Evolutionary conservation across 2,797 vertebrate species (phyloP), one percentile per base, ranked within the genome.

Genomic region (Fratercula arctica): DNA sequence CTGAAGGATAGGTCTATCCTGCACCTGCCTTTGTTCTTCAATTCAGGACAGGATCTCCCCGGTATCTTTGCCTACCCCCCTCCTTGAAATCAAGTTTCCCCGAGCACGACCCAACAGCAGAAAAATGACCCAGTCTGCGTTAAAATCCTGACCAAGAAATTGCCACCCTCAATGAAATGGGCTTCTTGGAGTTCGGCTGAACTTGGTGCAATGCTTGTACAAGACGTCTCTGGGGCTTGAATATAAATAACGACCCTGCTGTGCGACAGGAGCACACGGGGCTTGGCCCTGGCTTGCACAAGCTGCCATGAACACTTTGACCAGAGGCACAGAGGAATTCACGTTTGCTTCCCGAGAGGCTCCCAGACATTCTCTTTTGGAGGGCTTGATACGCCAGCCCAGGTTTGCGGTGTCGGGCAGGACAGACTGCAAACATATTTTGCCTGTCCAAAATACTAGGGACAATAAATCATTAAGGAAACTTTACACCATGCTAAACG

Each of bases 261-360:
- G 24, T 33, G 28, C 31, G 10, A 2, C 6, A 43, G 46, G 23
- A 73, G 60, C 54, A 43, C 1, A 0, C 0, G 6, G 41, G 41
- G 25, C 29, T 66, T 37, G 35, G 41, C 51, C 41, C 57, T 15
- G 41, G 46, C 18, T 18, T 41, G 64, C 63, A 25, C 54, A 43
- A 72, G 31, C 19, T 11, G 31, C 5, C 7, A 3, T 2, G n/a
- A 26, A 31, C n/a, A 1, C 63, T 43, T 26, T 59, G 59, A 67
- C 21, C 7, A 3, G n/a, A 37, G 43, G 26, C 56, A 15, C 39
- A 39, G 75, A 76, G 56, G 64, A 81, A 73, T 79, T 91, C 23
- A 16, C 4, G 2, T 63, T 75, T 73, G 15, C 53, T 63, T 94
- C 85, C 85, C 25, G 2, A 56, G 85, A 74, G 85, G 48, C 61